These are phyloP conservation scores for Charanyca ferruginea DNA, from an alignment of 2,888 invertebrate genomes.

Conservation along the genomic window DNA sequence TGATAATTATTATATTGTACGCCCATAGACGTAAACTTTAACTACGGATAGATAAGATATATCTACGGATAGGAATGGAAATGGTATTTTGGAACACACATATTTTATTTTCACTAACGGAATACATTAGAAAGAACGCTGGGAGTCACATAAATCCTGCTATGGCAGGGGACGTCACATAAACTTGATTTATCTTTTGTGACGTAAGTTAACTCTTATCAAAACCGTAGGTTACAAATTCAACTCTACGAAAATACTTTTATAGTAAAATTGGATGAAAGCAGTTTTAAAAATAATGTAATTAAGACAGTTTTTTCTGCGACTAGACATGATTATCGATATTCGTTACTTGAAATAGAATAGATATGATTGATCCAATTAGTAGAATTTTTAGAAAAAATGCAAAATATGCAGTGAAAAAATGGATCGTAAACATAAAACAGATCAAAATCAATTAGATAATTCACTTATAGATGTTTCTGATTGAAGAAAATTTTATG, in stretches of 20 bases:
- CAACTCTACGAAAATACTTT: constrained; percentile 68
- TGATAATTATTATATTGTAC: constrained; percentile 47
- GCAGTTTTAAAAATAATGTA: constrained; percentile 15
- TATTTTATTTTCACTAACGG: constrained; percentile 75
- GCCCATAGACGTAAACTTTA: constrained; percentile 27
- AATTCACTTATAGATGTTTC: background rate
- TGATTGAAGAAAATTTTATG: no score
- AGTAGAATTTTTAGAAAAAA: background rate
- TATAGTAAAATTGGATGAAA: constrained; percentile 47
- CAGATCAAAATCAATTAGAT: background rate
- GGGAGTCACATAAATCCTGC: constrained; percentile 84
- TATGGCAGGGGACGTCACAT: constrained; percentile 87
- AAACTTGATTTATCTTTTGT: constrained; percentile 89
- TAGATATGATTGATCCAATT: background rate
- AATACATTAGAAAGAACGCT: constrained; percentile 81
- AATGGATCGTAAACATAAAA: background rate
- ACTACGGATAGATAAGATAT: constrained; percentile 46
- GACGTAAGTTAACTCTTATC: constrained; percentile 85
- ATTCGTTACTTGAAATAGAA: background rate
- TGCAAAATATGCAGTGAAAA: background rate
- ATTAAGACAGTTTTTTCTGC: constrained; percentile 3
- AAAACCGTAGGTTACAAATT: constrained; percentile 80
- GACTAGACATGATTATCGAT: constrained; percentile 1
- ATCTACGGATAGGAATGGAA: constrained; percentile 49
- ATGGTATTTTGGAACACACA: constrained; percentile 66